Base-by-base conservation (phyloP, 2,888 invertebrate genomes). In the Meiosimyza platycephala region DNA sequence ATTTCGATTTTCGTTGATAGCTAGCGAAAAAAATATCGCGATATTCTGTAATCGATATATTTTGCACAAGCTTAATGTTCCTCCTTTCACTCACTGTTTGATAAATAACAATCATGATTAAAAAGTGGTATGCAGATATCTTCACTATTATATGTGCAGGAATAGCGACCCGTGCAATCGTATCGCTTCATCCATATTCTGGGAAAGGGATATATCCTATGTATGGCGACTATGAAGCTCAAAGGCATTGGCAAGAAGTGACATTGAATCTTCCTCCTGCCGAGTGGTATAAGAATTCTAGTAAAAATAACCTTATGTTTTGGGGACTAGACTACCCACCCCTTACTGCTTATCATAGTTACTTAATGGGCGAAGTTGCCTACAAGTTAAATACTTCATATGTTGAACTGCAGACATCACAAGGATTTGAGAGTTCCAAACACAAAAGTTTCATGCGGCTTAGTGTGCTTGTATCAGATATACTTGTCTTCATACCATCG, bases 231-330 rank as follows among this genome's bases (percentile, higher is more conserved):
- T 99, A 94, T 87, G 99, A 99, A 88, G 99, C 99, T 0, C 99
- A 99, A 86, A 90, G 99, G 64, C 99, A 99, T 86, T 99, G 99
- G 99, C 98, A 98, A 92, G 99, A 99, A 89, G 92, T 99, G 72
- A 98, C 98, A 0, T 89, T 93, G 28, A 95, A 98, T 86, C 89
- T 99, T 63, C 94, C 95, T 1, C 79, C n/a, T n/a, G n/a, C n/a
- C n/a, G n/a, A n/a, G n/a, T n/a, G n/a, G n/a, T n/a, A n/a, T n/a
- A n/a, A n/a, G n/a, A n/a, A n/a, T n/a, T n/a, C n/a, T n/a, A n/a
- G n/a, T n/a, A n/a, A n/a, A n/a, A n/a, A n/a, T n/a, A n/a, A n/a
- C n/a, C n/a, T n/a, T n/a, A n/a, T n/a, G n/a, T n/a, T n/a, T n/a
- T n/a, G n/a, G n/a, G n/a, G n/a, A n/a, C n/a, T n/a, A n/a, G n/a